These are phyloP conservation scores for Onychostoma macrolepis DNA, from an alignment of 2,113 vertebrate genomes.

Conservation along the genomic window DNA sequence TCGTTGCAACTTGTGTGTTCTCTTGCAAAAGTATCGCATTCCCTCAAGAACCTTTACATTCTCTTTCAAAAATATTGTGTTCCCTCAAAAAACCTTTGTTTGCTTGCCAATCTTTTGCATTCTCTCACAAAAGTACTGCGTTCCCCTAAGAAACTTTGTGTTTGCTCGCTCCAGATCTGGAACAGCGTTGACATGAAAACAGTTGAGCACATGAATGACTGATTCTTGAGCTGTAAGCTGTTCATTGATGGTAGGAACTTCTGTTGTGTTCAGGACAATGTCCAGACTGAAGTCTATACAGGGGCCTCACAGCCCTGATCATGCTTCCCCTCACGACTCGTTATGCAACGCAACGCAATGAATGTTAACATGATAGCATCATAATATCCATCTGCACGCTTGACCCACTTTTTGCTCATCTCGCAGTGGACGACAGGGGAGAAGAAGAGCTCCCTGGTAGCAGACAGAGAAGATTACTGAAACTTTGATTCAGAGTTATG, in stretches of 20 bases:
- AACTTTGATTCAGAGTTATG: not conserved
- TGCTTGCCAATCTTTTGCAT: no score
- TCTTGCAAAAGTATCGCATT: not conserved
- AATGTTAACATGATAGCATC: not conserved
- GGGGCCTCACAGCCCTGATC: not conserved
- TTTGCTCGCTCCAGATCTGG: not conserved
- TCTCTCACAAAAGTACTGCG: not conserved
- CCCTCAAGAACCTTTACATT: no score
- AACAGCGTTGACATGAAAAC: not conserved
- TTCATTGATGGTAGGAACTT: conserved; percentile 9
- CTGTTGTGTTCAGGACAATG: not conserved
- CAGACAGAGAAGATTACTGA: not conserved
- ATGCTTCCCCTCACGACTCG: not conserved
- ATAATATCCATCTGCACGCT: not conserved
- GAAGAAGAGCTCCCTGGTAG: not conserved
- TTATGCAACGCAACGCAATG: not conserved
- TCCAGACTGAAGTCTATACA: not conserved
- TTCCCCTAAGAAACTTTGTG: not conserved
- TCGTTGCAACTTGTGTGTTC: no score
- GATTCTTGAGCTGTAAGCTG: not conserved
- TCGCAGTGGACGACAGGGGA: not conserved
- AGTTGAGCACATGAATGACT: not conserved
- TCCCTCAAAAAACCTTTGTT: no score
- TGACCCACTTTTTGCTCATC: not conserved
- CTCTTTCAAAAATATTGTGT: no score